phyloP scores from a whole-genome alignment of 2,888 invertebrate genomes.

The Rotaria sp. region DNA sequence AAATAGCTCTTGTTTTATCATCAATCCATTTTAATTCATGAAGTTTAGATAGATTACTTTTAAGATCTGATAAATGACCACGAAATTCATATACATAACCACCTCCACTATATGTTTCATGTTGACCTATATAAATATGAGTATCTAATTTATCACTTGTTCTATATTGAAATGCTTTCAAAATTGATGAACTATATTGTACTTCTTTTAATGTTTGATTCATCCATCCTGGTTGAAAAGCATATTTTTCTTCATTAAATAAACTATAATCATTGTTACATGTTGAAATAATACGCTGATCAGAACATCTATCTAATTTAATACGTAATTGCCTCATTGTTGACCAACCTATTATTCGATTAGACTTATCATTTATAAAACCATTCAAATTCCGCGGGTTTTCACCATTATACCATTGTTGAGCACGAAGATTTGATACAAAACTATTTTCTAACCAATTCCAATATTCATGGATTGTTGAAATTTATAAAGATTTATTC shows the following conservation, averaged over 20 bases:
- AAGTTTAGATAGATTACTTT: neutral
- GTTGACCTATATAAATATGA: slow-evolving; percentile 54
- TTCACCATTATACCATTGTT: slow-evolving; percentile 58
- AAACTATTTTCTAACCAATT: slow-evolving; percentile 45
- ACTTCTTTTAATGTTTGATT: neutral
- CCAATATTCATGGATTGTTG: too few relatives aligned
- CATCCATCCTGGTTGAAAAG: too few relatives aligned
- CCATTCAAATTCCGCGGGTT: slow-evolving; percentile 57
- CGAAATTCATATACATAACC: slow-evolving; percentile 35
- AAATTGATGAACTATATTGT: too few relatives aligned
- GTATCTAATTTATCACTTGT: slow-evolving; percentile 52
- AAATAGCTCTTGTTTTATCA: slow-evolving; percentile 56
- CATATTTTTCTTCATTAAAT: too few relatives aligned
- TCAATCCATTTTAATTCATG: slow-evolving; percentile 55
- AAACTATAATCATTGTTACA: too few relatives aligned
- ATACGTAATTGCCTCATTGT: slow-evolving; percentile 56
- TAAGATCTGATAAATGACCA: slow-evolving; percentile 23
- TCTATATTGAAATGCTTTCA: slow-evolving; percentile 49
- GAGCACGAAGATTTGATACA: slow-evolving; percentile 53
- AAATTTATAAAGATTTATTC: too few relatives aligned
- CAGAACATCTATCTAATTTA: too few relatives aligned
- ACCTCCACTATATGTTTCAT: slow-evolving; percentile 53
- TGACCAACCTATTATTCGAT: slow-evolving; percentile 59
- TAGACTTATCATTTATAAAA: slow-evolving; percentile 58
- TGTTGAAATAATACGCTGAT: too few relatives aligned